phyloP scores from a whole-genome alignment of 2,888 invertebrate genomes.

The Nemoura dubitans region DNA sequence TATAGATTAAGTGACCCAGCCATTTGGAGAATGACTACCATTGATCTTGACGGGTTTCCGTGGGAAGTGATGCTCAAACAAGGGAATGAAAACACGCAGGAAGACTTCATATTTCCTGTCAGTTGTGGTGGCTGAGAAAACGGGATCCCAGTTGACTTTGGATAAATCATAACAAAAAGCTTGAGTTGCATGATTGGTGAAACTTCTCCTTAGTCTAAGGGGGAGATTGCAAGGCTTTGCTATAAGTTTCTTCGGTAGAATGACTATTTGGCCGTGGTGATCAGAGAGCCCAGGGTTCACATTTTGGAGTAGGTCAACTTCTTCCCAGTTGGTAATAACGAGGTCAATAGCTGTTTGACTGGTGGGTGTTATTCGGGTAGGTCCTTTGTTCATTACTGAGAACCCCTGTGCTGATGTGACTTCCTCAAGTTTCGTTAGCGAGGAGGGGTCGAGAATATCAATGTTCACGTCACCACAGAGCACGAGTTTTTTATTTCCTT shows the following conservation, averaged over 20 bases:
- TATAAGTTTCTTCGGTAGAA: too few species aligned
- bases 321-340: slow-evolving; percentile 10
- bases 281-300: slow-evolving; percentile 15
- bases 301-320: too few species aligned
- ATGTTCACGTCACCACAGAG: slow-evolving; percentile 10
- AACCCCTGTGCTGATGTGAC: not conserved
- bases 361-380: slow-evolving; percentile 14
- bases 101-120: not conserved
- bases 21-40: not conserved
- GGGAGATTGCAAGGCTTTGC: too few species aligned
- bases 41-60: not conserved
- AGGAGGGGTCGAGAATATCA: not conserved
- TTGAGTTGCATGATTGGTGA: too few species aligned
- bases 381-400: not conserved
- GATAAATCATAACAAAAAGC: too few species aligned
- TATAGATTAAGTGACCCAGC: not conserved
- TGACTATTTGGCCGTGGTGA: not conserved
- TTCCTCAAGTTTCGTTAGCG: not conserved
- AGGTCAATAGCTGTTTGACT: not conserved
- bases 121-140: too few species aligned
- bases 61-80: slow-evolving; percentile 10
- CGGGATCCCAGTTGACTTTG: too few species aligned
- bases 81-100: not conserved
- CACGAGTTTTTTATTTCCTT: not conserved
- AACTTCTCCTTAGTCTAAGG: too few species aligned